Evolutionary conservation across 2,113 vertebrate species (phyloP).

Genomic region (Paracanthobrama guichenoti): DNA sequence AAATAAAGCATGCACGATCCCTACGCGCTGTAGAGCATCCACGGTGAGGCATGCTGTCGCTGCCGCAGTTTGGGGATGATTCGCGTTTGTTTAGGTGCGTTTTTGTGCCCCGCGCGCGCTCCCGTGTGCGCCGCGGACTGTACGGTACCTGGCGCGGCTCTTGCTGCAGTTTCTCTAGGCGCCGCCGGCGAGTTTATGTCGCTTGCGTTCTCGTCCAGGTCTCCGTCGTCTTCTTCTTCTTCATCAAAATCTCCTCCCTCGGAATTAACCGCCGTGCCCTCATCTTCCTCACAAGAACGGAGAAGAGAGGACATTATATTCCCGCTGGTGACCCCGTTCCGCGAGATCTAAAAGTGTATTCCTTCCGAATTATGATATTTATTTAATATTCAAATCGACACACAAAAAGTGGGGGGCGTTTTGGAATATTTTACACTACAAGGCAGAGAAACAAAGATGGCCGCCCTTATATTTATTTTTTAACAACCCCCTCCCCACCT

Average conservation of each 20-base stretch:
- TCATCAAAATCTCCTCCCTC: conserved; percentile 90
- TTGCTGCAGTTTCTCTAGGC: conserved; percentile 77
- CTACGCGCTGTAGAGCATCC: background rate
- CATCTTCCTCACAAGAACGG: conserved; percentile 87
- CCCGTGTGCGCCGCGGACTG: conserved; percentile 69
- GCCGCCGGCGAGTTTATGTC: conserved; percentile 83
- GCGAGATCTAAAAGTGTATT: conserved; percentile 74
- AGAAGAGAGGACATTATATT: conserved; percentile 89
- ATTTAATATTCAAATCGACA: conserved; percentile 88
- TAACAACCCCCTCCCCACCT: conserved; percentile 79
- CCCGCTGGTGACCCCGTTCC: conserved; percentile 76
- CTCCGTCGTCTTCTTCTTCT: conserved; percentile 84
- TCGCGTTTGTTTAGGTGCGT: conserved; percentile 53
- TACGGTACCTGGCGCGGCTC: conserved; percentile 77
- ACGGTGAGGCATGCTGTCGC: conserved; percentile 17
- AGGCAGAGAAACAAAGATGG: conserved; percentile 93
- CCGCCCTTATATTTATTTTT: conserved; percentile 96
- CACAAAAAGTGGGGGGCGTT: conserved; percentile 82
- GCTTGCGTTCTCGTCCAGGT: conserved; percentile 81
- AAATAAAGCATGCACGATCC: background rate
- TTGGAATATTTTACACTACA: conserved; percentile 90
- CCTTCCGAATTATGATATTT: conserved; percentile 77
- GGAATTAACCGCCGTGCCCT: conserved; percentile 88
- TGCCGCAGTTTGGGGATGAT: conserved; percentile 13
- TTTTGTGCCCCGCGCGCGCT: conserved; percentile 64